Evolutionary conservation across 2,113 vertebrate genomes (phyloP).

Genomic region (Daphoenositta chrysoptera): DNA sequence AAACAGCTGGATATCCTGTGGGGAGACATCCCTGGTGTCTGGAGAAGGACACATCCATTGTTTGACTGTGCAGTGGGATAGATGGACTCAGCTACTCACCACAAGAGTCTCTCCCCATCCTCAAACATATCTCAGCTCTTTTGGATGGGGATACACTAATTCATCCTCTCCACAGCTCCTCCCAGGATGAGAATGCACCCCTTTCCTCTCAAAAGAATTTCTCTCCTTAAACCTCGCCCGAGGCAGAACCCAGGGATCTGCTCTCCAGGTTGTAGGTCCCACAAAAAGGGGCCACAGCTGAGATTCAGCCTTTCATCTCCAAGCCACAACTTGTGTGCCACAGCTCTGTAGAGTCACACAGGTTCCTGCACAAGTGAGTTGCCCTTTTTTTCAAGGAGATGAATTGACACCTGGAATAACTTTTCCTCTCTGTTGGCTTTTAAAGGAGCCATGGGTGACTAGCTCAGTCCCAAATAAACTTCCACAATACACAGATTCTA

Average conservation of each 20-base stretch:
- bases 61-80: background rate
- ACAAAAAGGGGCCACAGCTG: background rate
- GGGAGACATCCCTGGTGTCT: background rate
- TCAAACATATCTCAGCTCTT: background rate
- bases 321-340: background rate
- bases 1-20: background rate
- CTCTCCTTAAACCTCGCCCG: background rate
- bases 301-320: background rate
- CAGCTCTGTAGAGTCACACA: background rate
- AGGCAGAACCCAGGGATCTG: background rate
- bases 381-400: background rate
- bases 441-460: background rate
- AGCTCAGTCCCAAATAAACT: background rate
- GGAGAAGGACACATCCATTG: background rate
- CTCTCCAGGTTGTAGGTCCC: background rate
- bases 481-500: background rate
- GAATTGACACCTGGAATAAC: background rate
- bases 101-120: background rate
- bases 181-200: background rate
- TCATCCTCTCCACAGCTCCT: background rate
- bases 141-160: background rate
- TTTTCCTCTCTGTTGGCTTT: background rate
- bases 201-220: background rate
- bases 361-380: background rate
- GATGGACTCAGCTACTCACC: fast-evolving